Percentiles rank a stretch among this genome's conserved stretches.
These are phyloP conservation scores for Philereme transversata DNA, from an alignment of 2,888 invertebrate species.

Conservation along the genomic window DNA sequence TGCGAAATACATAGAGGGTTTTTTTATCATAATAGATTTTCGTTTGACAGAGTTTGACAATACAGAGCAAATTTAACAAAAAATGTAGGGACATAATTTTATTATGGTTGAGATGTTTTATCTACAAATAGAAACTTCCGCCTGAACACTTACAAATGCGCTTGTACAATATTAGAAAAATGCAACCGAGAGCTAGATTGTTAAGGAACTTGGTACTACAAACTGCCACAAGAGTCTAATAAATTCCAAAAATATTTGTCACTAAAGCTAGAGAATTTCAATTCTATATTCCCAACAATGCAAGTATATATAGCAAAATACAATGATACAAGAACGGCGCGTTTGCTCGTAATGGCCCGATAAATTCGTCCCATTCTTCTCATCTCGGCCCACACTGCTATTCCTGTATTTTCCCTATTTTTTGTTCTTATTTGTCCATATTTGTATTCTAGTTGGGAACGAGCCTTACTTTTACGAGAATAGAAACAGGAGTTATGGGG, in stretches of 20 bases:
- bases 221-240: conserved; percentile 2
- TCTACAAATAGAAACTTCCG: too few species aligned
- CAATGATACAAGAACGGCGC: conserved; percentile 49
- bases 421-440: conserved; percentile 46
- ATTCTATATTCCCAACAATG: conserved; percentile 23
- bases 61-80: too few species aligned
- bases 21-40: too few species aligned
- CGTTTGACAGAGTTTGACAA: too few species aligned
- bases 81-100: too few species aligned
- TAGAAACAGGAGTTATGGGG: conserved; percentile 31
- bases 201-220: too few species aligned
- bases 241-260: conserved; percentile 11
- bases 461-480: conserved; percentile 32
- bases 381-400: conserved; percentile 43
- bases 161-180: too few species aligned
- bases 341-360: conserved; percentile 51
- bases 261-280: background rate
- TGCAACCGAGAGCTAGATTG: too few species aligned
- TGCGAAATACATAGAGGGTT: too few species aligned
- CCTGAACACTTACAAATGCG: too few species aligned
- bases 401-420: conserved; percentile 44
- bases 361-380: conserved; percentile 52
- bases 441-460: conserved; percentile 43
- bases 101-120: too few species aligned
- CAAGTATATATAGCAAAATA: conserved; percentile 27